phyloP scores from a whole-genome alignment of 2,113 vertebrate genomes.

The Mungos mungo region DNA sequence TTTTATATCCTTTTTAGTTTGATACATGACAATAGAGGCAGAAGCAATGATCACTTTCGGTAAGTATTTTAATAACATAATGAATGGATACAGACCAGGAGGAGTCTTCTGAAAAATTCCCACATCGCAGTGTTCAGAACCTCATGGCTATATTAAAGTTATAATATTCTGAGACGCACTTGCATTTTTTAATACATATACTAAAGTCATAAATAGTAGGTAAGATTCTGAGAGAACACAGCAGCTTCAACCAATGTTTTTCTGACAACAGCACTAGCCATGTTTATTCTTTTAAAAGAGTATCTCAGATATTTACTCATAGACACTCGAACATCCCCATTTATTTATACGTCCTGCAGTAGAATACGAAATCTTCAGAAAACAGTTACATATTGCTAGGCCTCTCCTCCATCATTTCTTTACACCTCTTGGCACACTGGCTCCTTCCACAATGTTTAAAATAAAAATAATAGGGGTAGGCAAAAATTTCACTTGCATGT shows the following conservation, averaged over 20 bases:
- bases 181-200: background rate
- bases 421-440: background rate
- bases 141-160: background rate
- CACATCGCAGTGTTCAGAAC: background rate
- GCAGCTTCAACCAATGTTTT: background rate
- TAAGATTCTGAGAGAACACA: background rate
- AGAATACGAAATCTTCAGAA: background rate
- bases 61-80: background rate
- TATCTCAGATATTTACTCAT: background rate
- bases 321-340: background rate
- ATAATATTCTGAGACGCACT: background rate
- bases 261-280: background rate
- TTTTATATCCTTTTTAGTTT: background rate
- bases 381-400: background rate
- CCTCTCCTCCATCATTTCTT: background rate
- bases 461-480: background rate
- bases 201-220: slow-evolving; percentile 2
- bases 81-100: background rate
- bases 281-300: slow-evolving; percentile 11
- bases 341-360: background rate
- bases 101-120: background rate
- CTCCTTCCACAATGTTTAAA: background rate
- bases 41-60: background rate
- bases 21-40: background rate
- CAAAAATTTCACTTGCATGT: slow-evolving; percentile 21